Base-by-base conservation (phyloP, 1,140 invertebrate genomes). In the Brachionus manjavacas region DNA sequence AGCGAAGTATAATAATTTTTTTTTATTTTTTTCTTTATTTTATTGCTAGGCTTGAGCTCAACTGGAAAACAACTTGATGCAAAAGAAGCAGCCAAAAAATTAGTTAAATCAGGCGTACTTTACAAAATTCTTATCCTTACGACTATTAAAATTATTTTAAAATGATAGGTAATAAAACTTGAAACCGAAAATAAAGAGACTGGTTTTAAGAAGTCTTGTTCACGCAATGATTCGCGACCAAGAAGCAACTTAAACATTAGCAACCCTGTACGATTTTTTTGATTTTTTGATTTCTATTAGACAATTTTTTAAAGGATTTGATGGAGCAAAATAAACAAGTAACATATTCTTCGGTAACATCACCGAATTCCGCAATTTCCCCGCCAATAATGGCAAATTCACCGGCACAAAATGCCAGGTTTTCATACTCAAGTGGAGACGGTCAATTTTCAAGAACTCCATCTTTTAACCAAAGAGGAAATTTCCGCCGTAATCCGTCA, bases 11-110 rank as follows among this genome's bases (percentile, higher is more conserved):
- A 14, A 12, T 39, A 31, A n/a, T 12, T 60, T 9, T 23, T 3
- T 20, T 8, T 0, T 1, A 52, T 60, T 60, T 39, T 4, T 41
- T 41, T 46, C 3, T 16, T 7, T n/a, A 20, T 39, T 39, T 16
- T 39, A 12, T 20, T 35, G n/a, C 20, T 25, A 76, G 72, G 72
- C 8, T 12, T 76, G 3, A 49, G 41, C 25, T 25, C 79, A 7
- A 16, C 79, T 25, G 79, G 79, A 16, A 60, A 81, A 35, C 28
- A 81, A 68, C 12, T 81, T 14, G 79, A 81, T 25, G 79, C 79
- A 12, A 81, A 81, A 68, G 79, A 81, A 35, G 79, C 79, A 14
- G 79, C 79, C 0, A 81, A 81, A 68, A 60, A 81, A 68, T 25
- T 81, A 9, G 31, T 81, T 14, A 52, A 64, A 68, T 81, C 79